Base-by-base conservation (phyloP, 2,113 vertebrate species). In the Gopherus flavomarginatus region DNA sequence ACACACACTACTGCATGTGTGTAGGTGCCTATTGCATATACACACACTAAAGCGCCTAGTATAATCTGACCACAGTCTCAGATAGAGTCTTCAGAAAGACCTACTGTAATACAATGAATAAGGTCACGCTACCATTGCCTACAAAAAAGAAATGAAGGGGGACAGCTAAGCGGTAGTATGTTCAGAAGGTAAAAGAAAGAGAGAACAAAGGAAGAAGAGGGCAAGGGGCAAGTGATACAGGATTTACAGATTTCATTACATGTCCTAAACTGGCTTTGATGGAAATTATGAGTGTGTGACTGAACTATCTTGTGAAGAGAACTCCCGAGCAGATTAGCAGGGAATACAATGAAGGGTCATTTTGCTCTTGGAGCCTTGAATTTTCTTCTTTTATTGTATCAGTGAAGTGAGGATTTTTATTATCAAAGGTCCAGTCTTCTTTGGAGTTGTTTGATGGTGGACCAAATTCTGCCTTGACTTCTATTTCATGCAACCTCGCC, bases 391-490 rank as follows among this genome's bases (percentile, higher is more conserved):
- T 93, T 96, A 90, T 90, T 91, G 59, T 92, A 95, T 47, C 57
- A 62, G 26, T 92, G 90, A 87, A 90, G 89, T 94, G 72, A 65
- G 85, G 35, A 91, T 95, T 95, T 90, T 0, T 16, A 75, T 88
- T 95, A 92, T 96, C 93, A 97, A 97, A 97, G 75, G 79, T 87
- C 24, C n/a, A 17, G n/a, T 11, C 87, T 95, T 79, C 89, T 93
- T 92, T 94, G 57, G 94, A 95, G 90, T 57, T 90, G 19, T 84
- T 85, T 97, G 94, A 96, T 96, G 90, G 81, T 78, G 83, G 95
- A 56, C 89, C 83, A 90, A 89, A 86, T 93, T 95, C 83, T 93
- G 89, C 53, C 78, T 81, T 91, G 81, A 88, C 81, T 97, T 93
- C 81, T 14, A 85, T 93, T 78, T 83, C 54, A 92, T 83, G 49